Evolutionary conservation across 2,113 vertebrate genomes (phyloP).

Genomic region (Periophthalmodon schlosseri): DNA sequence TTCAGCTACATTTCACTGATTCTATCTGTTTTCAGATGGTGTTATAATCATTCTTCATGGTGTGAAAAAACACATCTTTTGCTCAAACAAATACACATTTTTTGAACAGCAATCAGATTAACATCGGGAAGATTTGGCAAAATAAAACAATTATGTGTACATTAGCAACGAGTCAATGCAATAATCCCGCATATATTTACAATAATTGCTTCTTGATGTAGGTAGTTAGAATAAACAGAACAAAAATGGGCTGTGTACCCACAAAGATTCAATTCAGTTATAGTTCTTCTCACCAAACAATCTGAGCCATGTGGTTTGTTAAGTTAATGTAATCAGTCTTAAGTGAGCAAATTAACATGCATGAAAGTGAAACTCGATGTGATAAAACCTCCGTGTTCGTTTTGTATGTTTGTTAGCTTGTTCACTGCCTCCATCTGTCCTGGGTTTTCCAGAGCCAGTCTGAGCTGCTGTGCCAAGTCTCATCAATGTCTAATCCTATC

Average conservation of each 20-base stretch:
- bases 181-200: too few species aligned
- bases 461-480: conserved; percentile 10
- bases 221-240: background rate
- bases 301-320: background rate
- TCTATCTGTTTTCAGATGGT: background rate
- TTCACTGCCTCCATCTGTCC: conserved; percentile 29
- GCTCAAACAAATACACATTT: background rate
- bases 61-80: background rate
- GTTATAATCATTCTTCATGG: background rate
- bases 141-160: background rate
- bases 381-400: background rate
- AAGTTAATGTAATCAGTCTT: conserved; percentile 3
- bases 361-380: background rate
- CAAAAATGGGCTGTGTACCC: background rate
- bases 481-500: conserved; percentile 2
- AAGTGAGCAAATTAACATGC: background rate
- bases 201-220: background rate
- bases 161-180: too few species aligned
- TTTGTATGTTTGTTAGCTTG: conserved; percentile 21
- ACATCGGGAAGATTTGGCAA: background rate
- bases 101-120: background rate
- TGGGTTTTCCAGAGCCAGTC: conserved; percentile 4
- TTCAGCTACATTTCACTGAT: background rate
- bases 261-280: background rate
- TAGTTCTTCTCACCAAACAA: background rate